phyloP scores from a whole-genome alignment of 1,140 invertebrate genomes.

The Drosophila nikananu region DNA sequence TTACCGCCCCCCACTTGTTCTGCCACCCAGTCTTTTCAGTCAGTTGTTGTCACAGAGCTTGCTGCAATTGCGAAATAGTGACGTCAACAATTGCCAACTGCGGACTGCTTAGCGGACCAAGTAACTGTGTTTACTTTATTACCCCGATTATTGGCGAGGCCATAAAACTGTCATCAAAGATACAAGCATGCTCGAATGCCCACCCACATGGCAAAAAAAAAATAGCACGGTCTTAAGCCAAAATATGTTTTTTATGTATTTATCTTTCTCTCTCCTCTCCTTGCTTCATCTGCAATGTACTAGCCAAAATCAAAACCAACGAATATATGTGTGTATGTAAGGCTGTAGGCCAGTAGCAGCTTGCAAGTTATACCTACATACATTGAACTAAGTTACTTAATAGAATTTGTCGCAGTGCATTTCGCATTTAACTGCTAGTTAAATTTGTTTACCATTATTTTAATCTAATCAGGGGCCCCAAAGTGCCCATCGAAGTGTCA shows the following conservation, averaged over 20 bases:
- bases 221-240: not conserved
- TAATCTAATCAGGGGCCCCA: constrained; percentile 34
- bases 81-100: constrained; percentile 31
- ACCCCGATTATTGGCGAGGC: constrained; percentile 33
- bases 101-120: constrained; percentile 14
- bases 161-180: constrained; percentile 37
- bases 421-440: not conserved
- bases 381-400: not conserved
- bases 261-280: not conserved
- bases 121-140: constrained; percentile 32
- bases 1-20: constrained; percentile 3
- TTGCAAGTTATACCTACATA: too few relatives aligned
- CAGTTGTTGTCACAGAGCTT: not conserved
- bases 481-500: constrained; percentile 27
- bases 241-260: not conserved
- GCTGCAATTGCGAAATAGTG: constrained; percentile 45
- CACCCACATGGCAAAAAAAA: constrained; percentile 10
- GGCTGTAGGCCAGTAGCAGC: too few relatives aligned
- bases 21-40: not conserved
- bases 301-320: not conserved
- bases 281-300: not conserved
- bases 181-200: constrained; percentile 6
- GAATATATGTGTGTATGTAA: too few relatives aligned
- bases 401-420: not conserved
- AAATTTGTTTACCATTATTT: constrained; percentile 17